Evolutionary conservation across 2,113 vertebrate species (phyloP).

Genomic region (Solenodon paradoxus): DNA sequence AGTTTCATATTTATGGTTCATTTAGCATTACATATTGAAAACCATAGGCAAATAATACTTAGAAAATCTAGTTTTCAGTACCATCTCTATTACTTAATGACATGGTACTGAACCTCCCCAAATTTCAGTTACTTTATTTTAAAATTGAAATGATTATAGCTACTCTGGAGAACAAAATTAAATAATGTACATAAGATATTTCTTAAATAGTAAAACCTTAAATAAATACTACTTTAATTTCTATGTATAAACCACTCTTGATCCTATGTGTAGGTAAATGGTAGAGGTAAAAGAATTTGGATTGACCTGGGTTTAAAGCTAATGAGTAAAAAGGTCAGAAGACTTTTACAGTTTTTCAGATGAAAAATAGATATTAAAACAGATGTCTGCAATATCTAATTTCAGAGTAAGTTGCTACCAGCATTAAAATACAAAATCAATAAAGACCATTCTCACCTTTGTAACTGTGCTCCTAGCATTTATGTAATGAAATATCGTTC

Average conservation of each 20-base stretch:
- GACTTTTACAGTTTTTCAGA: not conserved
- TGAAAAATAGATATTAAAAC: not conserved
- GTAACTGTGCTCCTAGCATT: not conserved
- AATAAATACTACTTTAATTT: not conserved
- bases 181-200: not conserved
- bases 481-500: not conserved
- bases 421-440: not conserved
- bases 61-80: not conserved
- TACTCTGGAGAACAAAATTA: not conserved
- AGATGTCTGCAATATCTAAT: not conserved
- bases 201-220: not conserved
- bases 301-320: not conserved
- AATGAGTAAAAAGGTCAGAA: not conserved
- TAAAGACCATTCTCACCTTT: not conserved
- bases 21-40: not conserved
- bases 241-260: not conserved
- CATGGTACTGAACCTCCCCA: not conserved
- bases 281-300: not conserved
- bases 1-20: not conserved
- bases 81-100: not conserved
- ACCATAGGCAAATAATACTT: not conserved
- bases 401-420: not conserved
- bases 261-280: not conserved
- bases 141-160: not conserved
- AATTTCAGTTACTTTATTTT: not conserved